These are phyloP conservation scores for Phrynocephalus versicolor DNA, from an alignment of 2,113 vertebrate species.

Conservation along the genomic window DNA sequence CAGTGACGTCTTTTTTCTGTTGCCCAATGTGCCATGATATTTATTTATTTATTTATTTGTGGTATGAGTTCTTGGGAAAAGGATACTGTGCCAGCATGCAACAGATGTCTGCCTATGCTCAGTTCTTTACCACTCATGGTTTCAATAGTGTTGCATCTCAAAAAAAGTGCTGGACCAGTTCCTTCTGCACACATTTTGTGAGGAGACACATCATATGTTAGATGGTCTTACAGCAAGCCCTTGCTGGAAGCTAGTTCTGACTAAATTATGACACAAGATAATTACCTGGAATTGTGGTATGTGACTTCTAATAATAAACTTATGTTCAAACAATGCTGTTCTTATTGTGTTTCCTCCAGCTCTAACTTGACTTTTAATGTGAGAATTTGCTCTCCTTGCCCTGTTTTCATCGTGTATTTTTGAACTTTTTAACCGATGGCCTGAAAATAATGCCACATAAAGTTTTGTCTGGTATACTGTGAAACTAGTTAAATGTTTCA, in stretches of 20 bases:
- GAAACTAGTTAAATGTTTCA: slow-evolving; percentile 51
- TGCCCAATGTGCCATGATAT: not conserved
- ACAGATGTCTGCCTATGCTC: not conserved
- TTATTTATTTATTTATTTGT: not conserved
- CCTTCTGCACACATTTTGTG: not conserved
- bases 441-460: not conserved
- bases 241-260: not conserved
- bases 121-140: not conserved
- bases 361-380: slow-evolving; percentile 5
- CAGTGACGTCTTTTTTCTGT: not conserved
- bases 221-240: not conserved
- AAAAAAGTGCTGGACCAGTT: not conserved
- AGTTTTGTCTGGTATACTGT: not conserved
- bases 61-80: not conserved
- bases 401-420: not conserved
- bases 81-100: not conserved
- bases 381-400: slow-evolving; percentile 3
- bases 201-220: not conserved
- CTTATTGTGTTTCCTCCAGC: not conserved
- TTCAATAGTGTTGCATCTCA: not conserved
- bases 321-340: fast-evolving
- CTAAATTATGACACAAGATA: not conserved
- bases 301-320: not conserved
- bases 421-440: not conserved
- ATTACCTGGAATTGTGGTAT: slow-evolving; percentile 31